Evolutionary conservation across 2,888 invertebrate species (phyloP), one percentile per base, ranked within the genome.

Genomic region (Marasmarcha lunaedactyla): DNA sequence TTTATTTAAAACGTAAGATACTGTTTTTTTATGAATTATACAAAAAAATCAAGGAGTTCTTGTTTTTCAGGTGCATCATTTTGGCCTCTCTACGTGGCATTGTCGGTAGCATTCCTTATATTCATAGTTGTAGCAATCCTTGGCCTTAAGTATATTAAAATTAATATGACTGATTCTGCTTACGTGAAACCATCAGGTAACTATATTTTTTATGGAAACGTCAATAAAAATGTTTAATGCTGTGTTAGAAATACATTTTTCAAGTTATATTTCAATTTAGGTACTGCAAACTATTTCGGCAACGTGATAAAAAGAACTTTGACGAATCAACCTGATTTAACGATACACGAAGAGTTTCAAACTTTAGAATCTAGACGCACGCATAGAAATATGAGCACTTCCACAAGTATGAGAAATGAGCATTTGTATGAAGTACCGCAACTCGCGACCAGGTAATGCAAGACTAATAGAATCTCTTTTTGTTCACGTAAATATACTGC

Each of bases 351-450:
- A 12, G 89, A 88, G 49, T 89, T 89, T 50, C 89, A 88, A 48
- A 93, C 92, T 51, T 90, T 94, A 71, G 93, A 93, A 63, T 93
- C 93, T 58, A 59, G 73, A 44, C 55, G 70, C 20, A 63, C 64
- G 0, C 71, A 67, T 36, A 63, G 77, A 42, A 71, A 69, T 37
- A 65, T 66, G 46, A 71, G 59, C 47, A 89, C 91, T 33, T 90
- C 90, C 57, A 87, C 85, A 25, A 88, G 87, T 47, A 79, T 87
- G 37, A 86, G 90, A 38, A 90, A 91, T 39, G 94, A 94, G 59
- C 94, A 94, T 71, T 90, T 94, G 61, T 94, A 94, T 73, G 94
- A 94, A 78, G 93, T 94, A 10, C 94, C 94, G 14, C 93, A 93
- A 40, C 51, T 81, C 41, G 76, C 79, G 43, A 79, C 65, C 49